phyloP scores from a whole-genome alignment of 1,140 invertebrate species.

The Leptinotarsa lineolata region DNA sequence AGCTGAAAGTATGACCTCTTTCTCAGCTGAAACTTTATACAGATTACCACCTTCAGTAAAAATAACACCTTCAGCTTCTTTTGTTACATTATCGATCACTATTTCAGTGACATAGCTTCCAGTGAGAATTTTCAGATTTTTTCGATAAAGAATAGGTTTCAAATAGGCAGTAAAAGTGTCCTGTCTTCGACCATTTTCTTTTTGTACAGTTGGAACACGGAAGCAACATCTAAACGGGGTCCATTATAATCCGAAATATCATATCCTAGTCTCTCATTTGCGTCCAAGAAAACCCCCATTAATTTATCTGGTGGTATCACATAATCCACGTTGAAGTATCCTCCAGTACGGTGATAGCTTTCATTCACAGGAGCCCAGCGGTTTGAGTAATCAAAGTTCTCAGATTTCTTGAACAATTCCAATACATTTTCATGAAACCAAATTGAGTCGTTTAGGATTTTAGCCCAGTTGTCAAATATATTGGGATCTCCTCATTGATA shows the following conservation, averaged over 20 bases:
- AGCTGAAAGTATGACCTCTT: constrained; percentile 65
- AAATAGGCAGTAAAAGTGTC: constrained; percentile 64
- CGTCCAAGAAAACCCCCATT: constrained; percentile 58
- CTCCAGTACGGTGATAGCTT: constrained; percentile 26
- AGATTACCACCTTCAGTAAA: constrained; percentile 55
- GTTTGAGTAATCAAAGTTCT: constrained; percentile 32
- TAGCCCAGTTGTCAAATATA: constrained; percentile 73
- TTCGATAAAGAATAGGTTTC: constrained; percentile 55
- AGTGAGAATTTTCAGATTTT: constrained; percentile 61
- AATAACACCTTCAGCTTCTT: constrained; percentile 66
- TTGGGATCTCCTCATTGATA: constrained; percentile 65
- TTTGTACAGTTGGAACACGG: constrained; percentile 56
- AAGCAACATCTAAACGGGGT: constrained; percentile 54
- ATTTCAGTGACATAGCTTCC: constrained; percentile 58
- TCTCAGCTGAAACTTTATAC: constrained; percentile 54
- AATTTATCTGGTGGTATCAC: background rate
- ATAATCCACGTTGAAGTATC: constrained; percentile 30
- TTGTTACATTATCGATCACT: constrained; percentile 61
- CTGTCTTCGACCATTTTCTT: constrained; percentile 60
- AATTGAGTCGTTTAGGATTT: constrained; percentile 63
- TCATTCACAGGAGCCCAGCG: constrained; percentile 54
- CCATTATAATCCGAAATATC: constrained; percentile 59
- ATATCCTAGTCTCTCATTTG: constrained; percentile 61
- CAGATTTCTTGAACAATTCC: constrained; percentile 63
- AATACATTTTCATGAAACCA: constrained; percentile 70